Evolutionary conservation across 2,797 vertebrate species (phyloP), one percentile per base, ranked within the genome.

Genomic region (Myotis daubentonii): DNA sequence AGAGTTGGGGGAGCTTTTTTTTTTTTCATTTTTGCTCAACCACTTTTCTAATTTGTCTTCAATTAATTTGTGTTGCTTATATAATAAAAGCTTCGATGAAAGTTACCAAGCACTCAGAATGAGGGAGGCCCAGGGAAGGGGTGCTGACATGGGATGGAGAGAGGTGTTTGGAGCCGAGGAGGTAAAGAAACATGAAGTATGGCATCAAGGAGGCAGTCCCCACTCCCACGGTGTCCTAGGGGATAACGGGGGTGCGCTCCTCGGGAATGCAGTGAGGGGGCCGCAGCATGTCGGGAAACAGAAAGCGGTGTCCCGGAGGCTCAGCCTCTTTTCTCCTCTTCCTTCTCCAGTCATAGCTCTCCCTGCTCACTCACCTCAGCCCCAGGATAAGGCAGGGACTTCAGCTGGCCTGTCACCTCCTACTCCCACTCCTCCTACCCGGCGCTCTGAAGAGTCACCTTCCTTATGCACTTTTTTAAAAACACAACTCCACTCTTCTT

Each of bases 311-410:
- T 17, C 79, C 3, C 2, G 49, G 12, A 44, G 33, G 25, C 55
- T 51, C 23, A 3, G n/a, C 60, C n/a, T 51, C 17, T 41, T 22
- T 55, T 78, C 16, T 23, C 1, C 28, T 28, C 22, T 8, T 44
- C 65, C 41, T 65, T 33, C 60, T 19, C 17, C 57, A 4, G 0
- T 44, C 30, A 1, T 20, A 3, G 10, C n/a, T 47, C 25, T 53
- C 25, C 23, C 8, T 0, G 0, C 17, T 10, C 23, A 5, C 1
- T 19, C 22, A 11, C 12, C 47, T 60, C 75, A 20, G 20, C n/a
- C 38, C 65, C 9, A 22, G 33, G 60, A 8, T 25, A 25, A 74
- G 33, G 49, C 10, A 3, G 41, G n/a, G 55, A 13, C 68, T 55
- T 25, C 41, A 28, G 16, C 65, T 38, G n/a, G 36, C 17, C 47